Conservation (phyloP, 2,888 invertebrate species). For the Agrochola lychnidis region DNA sequence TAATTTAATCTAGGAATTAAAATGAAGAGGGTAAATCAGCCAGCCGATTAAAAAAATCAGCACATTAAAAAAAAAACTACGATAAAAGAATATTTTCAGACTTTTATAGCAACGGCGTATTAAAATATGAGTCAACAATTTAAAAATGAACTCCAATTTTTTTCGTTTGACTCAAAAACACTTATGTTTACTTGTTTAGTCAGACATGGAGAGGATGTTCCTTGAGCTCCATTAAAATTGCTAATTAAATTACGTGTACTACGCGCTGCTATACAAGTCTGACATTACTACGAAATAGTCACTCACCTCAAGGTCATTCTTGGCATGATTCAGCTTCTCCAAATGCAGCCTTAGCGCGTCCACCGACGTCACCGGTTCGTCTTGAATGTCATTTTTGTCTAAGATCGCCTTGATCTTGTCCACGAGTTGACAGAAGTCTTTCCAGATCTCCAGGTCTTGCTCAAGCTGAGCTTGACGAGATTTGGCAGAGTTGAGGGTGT, state of each 20-base stretch:
- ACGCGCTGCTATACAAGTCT: constrained; percentile 37
- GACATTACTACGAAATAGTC: constrained; percentile 1
- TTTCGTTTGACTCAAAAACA: not conserved
- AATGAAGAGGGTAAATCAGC: constrained; percentile 29
- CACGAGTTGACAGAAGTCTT: constrained; percentile 94
- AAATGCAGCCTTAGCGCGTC: constrained; percentile 96
- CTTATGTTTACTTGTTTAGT: constrained; percentile 12
- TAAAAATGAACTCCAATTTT: accelerated
- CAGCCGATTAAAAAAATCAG: constrained; percentile 16
- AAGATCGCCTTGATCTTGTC: constrained; percentile 95
- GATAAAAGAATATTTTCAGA: not conserved
- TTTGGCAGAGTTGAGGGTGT: constrained; percentile 95
- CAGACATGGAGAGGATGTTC: constrained; percentile 15
- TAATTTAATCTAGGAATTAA: not conserved
- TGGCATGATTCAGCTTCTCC: constrained; percentile 95
- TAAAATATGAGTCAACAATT: not conserved
- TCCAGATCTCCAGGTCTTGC: constrained; percentile 96
- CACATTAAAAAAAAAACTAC: not conserved
- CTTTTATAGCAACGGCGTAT: constrained; percentile 12
- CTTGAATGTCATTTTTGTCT: constrained; percentile 94
- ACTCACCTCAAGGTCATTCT: constrained; percentile 94
- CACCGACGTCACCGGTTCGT: constrained; percentile 94
- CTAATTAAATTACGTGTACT: constrained; percentile 33
- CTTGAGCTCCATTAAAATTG: constrained; percentile 19
- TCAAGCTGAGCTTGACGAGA: constrained; percentile 95